Evolutionary conservation across 2,797 vertebrate genomes (phyloP), one percentile per base, ranked within the genome.

Genomic region (Somateria mollissima): DNA sequence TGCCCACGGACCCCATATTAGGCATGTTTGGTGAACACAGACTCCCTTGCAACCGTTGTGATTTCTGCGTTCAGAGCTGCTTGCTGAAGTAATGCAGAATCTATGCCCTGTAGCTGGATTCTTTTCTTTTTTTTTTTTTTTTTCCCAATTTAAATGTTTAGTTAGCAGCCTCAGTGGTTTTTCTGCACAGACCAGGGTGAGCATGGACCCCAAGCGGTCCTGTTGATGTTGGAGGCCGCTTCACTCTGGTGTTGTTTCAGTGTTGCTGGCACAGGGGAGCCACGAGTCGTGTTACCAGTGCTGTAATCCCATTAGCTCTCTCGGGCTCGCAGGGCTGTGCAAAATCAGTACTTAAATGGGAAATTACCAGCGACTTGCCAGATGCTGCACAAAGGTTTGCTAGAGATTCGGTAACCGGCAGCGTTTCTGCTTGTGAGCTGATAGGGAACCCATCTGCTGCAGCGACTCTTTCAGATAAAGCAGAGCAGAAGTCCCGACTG

Each of bases 1-100:
- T 95, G 90, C 94, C 94, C 93, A 75, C 3, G 0, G 86, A 80
- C 94, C 94, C 91, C 94, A 72, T 96, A 94, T 96, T 96, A 96
- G 94, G 74, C 95, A 92, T 89, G 90, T 83, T 94, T 85, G 87
- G 66, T 93, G 92, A 94, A 6, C 34, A 62, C 37, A 43, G 54
- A 36, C 84, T 81, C 24, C 75, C 58, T 69, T 10, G 3, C n/a
- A 17, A 2, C 14, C 1, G 0, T 58, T 72, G 80, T 18, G 30
- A 15, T 82, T 75, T 72, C 58, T 84, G 66, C 19, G 2, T 30
- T 91, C 8, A 11, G 51, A 53, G 71, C 83, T 64, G 67, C 47
- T 84, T 87, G 84, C 85, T 92, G 80, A 84, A 74, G 74, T 81
- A 65, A 78, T 21, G 27, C 75, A 53, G 81, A 64, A 79, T 57